A percentile compares a stretch with the other conserved stretches of the same genome.
Conservation (phyloP, 92 coral and sea anemone species). For the Pocillopora grandis region DNA sequence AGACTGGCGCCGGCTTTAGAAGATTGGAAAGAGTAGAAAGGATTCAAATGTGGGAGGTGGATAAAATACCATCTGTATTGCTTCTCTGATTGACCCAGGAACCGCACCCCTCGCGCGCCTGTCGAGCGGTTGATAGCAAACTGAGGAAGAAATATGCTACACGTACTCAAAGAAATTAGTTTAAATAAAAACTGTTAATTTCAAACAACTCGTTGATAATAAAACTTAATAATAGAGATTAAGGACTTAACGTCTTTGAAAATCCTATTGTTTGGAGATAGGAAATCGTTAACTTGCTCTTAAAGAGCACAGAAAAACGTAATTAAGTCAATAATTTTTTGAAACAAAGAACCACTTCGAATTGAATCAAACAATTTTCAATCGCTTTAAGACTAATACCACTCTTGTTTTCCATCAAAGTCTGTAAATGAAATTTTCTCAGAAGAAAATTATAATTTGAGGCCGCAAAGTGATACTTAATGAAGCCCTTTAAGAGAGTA, state of each 20-base stretch:
- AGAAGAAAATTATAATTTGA: slow-evolving; percentile 16
- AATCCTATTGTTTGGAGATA: slow-evolving; percentile 3
- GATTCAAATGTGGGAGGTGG: too few species aligned
- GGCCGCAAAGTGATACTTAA: background rate
- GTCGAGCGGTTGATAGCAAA: background rate
- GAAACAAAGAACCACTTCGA: slow-evolving; percentile 3
- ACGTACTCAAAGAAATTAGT: slow-evolving; percentile 7
- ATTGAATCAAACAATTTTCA: background rate
- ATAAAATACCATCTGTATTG: too few species aligned
- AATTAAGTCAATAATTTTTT: background rate
- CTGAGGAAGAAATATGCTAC: background rate
- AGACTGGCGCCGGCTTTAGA: too few species aligned
- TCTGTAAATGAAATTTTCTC: background rate
- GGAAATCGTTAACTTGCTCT: slow-evolving; percentile 26
- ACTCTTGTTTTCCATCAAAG: background rate
- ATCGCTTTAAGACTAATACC: background rate
- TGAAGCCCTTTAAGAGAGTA: background rate
- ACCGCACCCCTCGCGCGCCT: background rate
- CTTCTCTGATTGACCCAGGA: too few species aligned
- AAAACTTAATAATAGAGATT: slow-evolving; percentile 31
- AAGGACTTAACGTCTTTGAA: slow-evolving; percentile 19
- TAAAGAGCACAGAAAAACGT: slow-evolving; percentile 11
- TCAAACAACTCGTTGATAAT: slow-evolving; percentile 15
- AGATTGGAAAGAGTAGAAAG: too few species aligned
- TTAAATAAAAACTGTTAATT: slow-evolving; percentile 14